Base-by-base conservation (phyloP, 2,113 vertebrate genomes). In the Rhinoderma darwinii region DNA sequence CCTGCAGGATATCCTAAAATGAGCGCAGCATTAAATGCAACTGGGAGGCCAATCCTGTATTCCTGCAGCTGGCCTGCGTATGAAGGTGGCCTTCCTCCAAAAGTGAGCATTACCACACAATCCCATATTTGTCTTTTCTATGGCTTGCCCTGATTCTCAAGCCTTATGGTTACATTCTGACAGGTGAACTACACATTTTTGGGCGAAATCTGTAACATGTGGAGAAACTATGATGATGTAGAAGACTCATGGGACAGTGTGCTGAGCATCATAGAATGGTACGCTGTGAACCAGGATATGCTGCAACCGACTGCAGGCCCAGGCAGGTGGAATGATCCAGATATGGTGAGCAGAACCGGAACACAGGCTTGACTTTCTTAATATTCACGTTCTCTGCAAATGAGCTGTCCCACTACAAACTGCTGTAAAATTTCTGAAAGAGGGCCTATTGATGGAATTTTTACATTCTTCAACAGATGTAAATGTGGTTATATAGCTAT, bases 181-280 rank as follows among this genome's bases (percentile, higher is more conserved):
- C 66, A 89, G 89, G 89, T 91, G 77, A 91, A 91, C 56, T 91
- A 89, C 18, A 88, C 89, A 0, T 35, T 86, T 9, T 54, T 91
- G 50, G 89, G 87, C 39, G 54, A 83, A 27, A 88, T 88, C 61
- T 89, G 90, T 44, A 91, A 91, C 59, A 79, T 90, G 54, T 91
- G 89, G 90, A 88, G 91, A 66, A 91, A 91, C 77, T 91, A 82
- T 54, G 82, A 2, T 1, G 90, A 91, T 35, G 83, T 91, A 17
- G 61, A 91, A 61, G 91, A 91, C 51, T 89, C 89, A 0, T 91
- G 90, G 90, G 74, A 50, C 37, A 89, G 79, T 47, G 88, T 91
- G 63, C 61, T 86, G 43, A 12, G 3, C 39, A 89, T 90, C 43
- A 88, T 89, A 8, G 54, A 89, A 74, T 91, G 90, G 90, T 91